Conservation (phyloP, 2,113 vertebrate genomes). For the Ochotona curzoniae region DNA sequence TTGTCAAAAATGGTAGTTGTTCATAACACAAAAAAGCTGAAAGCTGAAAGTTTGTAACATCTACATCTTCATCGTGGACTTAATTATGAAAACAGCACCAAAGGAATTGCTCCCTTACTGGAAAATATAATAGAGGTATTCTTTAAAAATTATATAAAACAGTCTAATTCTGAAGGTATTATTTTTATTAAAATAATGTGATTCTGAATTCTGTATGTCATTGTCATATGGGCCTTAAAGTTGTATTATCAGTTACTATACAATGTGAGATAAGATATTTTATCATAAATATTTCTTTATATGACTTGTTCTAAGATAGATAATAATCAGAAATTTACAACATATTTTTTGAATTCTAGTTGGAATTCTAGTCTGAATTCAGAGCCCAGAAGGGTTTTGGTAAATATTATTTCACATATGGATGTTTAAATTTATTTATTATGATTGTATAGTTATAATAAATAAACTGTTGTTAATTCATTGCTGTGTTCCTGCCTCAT, state of each 20-base stretch:
- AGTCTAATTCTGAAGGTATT: not conserved
- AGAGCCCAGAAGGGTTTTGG: not conserved
- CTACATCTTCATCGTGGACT: not conserved
- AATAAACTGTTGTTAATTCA: not conserved
- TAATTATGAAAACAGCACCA: not conserved
- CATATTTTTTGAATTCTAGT: not conserved
- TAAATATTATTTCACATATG: not conserved
- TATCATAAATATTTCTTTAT: not conserved
- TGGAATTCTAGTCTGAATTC: not conserved
- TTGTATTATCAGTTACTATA: not conserved
- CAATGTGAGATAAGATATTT: not conserved
- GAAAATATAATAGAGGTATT: not conserved
- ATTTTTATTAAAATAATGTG: constrained; percentile 29
- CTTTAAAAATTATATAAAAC: no score
- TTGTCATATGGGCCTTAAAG: not conserved
- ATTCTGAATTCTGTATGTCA: not conserved
- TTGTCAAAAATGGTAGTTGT: not conserved
- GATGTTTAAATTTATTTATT: not conserved
- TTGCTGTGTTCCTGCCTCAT: not conserved
- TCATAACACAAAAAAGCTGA: constrained; percentile 3
- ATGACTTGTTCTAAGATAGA: not conserved
- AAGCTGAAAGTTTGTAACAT: not conserved
- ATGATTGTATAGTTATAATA: not conserved
- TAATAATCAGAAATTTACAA: not conserved
- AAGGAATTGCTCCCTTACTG: not conserved